A percentile compares a stretch with the other conserved stretches of the same genome.
Conservation (phyloP, 2,113 vertebrate species). For the Neofelis nebulosa region DNA sequence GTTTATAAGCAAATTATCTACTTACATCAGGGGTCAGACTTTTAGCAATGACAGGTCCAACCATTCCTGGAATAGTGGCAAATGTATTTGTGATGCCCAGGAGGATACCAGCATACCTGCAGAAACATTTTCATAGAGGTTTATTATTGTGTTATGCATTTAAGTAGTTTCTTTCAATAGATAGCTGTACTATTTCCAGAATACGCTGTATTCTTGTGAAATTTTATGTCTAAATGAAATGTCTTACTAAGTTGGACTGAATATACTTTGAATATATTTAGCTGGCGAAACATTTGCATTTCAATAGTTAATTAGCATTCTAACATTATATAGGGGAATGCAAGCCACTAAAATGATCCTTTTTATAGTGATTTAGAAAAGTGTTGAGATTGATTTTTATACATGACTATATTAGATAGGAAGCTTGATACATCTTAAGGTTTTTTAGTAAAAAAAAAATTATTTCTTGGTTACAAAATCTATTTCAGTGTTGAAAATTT, state of each 20-base stretch:
- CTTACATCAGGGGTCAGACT: conserved; percentile 93
- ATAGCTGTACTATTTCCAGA: neutral
- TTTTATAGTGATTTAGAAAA: neutral
- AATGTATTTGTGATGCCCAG: conserved; percentile 98
- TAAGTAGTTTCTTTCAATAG: neutral
- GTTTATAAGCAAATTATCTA: conserved; percentile 27
- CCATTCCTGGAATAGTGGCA: conserved; percentile 97
- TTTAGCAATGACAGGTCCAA: conserved; percentile 95
- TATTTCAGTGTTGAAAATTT: conserved; percentile 13
- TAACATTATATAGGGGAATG: neutral
- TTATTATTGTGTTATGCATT: neutral
- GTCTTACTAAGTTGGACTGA: conserved; percentile 2
- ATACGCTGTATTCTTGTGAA: neutral
- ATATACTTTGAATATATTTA: conserved; percentile 11
- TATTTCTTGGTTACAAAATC: neutral
- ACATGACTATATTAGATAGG: neutral
- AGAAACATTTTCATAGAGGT: conserved; percentile 51
- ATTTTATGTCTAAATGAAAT: neutral
- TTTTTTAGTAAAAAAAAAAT: neutral
- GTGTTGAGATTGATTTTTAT: neutral
- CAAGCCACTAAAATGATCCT: neutral
- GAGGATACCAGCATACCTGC: conserved; percentile 96
- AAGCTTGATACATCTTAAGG: neutral
- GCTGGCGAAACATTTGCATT: neutral
- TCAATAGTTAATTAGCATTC: neutral